Conservation (phyloP, 2,888 invertebrate species). For the Epistrophe eligans region DNA sequence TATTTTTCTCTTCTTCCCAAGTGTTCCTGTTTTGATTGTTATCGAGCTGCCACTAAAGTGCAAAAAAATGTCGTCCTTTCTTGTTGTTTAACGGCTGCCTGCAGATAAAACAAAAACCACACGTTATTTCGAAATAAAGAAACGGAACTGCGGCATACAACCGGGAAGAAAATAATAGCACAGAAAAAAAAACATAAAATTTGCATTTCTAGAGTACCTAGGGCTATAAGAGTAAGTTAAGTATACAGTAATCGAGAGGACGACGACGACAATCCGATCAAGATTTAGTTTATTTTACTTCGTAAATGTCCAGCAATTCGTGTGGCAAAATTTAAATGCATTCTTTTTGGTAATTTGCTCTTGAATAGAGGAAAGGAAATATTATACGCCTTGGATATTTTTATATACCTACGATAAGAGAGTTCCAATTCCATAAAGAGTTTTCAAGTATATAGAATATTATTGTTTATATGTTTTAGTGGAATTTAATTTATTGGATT, state of each 20-base stretch:
- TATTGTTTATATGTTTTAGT: background rate
- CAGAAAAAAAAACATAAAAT: constrained; percentile 55
- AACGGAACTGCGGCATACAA: constrained; percentile 35
- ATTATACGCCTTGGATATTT: constrained; percentile 5
- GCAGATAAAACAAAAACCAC: constrained; percentile 47
- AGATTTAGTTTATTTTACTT: constrained; percentile 40
- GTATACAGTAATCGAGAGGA: background rate
- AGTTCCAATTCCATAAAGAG: background rate
- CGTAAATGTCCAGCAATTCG: constrained; percentile 36
- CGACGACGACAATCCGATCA: constrained; percentile 34
- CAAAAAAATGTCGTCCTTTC: constrained; percentile 53
- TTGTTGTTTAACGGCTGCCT: constrained; percentile 45
- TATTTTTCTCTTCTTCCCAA: constrained; percentile 47
- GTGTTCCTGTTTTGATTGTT: constrained; percentile 68
- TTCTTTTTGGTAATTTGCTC: constrained; percentile 35
- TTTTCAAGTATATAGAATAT: background rate
- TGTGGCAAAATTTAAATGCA: constrained; percentile 24
- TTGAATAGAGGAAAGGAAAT: constrained; percentile 17
- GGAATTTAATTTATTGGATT: background rate
- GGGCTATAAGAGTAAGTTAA: background rate
- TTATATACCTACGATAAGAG: background rate
- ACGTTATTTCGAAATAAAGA: constrained; percentile 43
- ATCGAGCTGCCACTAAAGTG: constrained; percentile 15
- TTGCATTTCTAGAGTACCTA: constrained; percentile 57
- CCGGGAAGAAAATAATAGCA: constrained; percentile 13